These are phyloP conservation scores for Mobula birostris DNA, from an alignment of 2,113 vertebrate species.

Conservation along the genomic window DNA sequence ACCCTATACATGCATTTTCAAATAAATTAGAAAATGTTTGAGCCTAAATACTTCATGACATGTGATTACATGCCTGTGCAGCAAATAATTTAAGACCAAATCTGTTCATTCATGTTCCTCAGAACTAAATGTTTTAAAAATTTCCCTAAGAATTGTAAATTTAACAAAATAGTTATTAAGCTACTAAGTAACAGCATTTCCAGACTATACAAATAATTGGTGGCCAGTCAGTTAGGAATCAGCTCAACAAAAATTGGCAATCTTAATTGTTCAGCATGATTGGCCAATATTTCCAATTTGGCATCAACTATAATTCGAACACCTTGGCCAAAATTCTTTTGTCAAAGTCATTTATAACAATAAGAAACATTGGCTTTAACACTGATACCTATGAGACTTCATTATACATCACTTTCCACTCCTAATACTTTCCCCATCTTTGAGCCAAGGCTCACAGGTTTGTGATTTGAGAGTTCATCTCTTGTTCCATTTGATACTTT, in stretches of 20 bases:
- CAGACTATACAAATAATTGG: background rate
- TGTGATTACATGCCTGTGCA: background rate
- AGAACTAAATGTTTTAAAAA: background rate
- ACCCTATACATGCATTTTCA: background rate
- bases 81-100: background rate
- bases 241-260: background rate
- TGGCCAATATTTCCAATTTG: background rate
- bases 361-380: background rate
- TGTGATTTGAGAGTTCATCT: background rate
- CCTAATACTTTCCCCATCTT: background rate
- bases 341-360: conserved; percentile 21
- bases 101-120: background rate
- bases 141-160: background rate
- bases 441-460: background rate
- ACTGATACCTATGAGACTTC: background rate
- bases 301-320: background rate
- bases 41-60: background rate
- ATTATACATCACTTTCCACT: background rate
- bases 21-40: background rate
- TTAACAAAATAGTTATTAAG: background rate
- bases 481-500: conserved; percentile 10
- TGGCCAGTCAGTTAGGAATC: background rate
- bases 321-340: background rate
- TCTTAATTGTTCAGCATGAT: background rate
- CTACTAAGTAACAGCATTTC: background rate